Evolutionary conservation across 2,888 invertebrate species (phyloP), one percentile per base, ranked within the genome.

Genomic region (Cinara cedri): DNA sequence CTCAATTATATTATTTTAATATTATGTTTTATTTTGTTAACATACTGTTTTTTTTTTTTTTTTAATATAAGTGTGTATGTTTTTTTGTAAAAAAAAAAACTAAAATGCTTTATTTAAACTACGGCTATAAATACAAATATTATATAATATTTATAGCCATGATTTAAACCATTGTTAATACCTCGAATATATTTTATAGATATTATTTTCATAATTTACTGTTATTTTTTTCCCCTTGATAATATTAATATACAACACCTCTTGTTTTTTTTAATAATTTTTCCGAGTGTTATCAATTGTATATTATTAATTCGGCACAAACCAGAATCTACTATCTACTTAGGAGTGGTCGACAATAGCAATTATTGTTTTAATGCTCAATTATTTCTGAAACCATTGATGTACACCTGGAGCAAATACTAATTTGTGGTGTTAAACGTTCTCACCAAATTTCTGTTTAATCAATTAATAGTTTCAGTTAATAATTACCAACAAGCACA

Each of bases 21-120:
- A 34, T 34, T 72, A 76, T 49, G 14, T 76, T 57, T 68, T 66
- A 57, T 57, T 60, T 76, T 76, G 76, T 76, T 76, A 76, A 76
- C 76, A 68, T 76, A 46, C 10, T 55, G 11, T 55, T 55, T 16
- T 14, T 51, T 16, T 16, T 42, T 44, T 51, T 44, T 66, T 9
- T 76, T 57, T 68, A 68, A 68, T 76, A 57, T 57, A 16, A 46
- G 11, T 49, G 26, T 66, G 26, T 66, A 65, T 76, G 24, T 62
- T 34, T 54, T 34, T 70, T 10, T 66, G 57, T 60, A 72, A 16
- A 14, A 14, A 34, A 19, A 24, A 34, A 62, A 19, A 72, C 46
- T 49, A 26, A 72, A 72, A 62, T 49, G 19, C 46, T 62, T 62
- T 49, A 34, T 49, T 62, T 34, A 49, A 62, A 62, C 6, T 4